Base-by-base conservation (phyloP, 2,888 invertebrate genomes). In the Psococerastis gibbosa region DNA sequence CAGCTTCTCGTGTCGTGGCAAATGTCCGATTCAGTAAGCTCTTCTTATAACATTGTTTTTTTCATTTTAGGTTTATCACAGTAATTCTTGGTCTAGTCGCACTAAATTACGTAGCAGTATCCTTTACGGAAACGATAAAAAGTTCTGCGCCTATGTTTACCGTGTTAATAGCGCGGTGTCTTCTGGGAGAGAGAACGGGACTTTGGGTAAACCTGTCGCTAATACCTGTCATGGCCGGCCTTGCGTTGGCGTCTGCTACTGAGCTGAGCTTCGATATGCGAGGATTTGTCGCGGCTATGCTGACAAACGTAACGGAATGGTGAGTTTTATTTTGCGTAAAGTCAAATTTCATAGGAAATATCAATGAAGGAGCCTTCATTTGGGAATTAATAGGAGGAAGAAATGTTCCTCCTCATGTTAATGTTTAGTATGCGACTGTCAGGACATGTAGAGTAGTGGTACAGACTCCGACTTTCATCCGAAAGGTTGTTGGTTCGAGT, bases 91-190 rank as follows among this genome's bases (percentile, higher is more conserved):
- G 81, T 44, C 61, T 81, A 52, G 68, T 80, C 43, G 77, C 81
- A 6, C 63, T 82, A 44, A 78, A 79, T 64, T 80, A 74, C 60
- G 78, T 81, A 46, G 78, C 80, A 47, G 79, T 81, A 45, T 80
- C 79, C 59, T 82, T 82, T 58, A 80, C 80, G 35, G 81, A 81
- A 60, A 81, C 81, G 11, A 76, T 82, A 38, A 82, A 82, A 59
- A 79, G 79, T 60, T 79, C 80, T 23, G 80, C 80, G 15, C 82
- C 82, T 32, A 64, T 81, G 43, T 81, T 81, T 59, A 82, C 82
- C 32, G 80, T 82, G 45, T 58, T 79, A 48, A 78, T 82, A 53
- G 76, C 79, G 42, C 68, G 73, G 59, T 64, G 27, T 49, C 44
- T 58, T 54, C 38, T 54, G 70, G 74, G 74, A 42, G 76, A 77